Evolutionary conservation across 2,888 invertebrate species (phyloP), one percentile per base, ranked within the genome.

Genomic region (Chironomus tentans): DNA sequence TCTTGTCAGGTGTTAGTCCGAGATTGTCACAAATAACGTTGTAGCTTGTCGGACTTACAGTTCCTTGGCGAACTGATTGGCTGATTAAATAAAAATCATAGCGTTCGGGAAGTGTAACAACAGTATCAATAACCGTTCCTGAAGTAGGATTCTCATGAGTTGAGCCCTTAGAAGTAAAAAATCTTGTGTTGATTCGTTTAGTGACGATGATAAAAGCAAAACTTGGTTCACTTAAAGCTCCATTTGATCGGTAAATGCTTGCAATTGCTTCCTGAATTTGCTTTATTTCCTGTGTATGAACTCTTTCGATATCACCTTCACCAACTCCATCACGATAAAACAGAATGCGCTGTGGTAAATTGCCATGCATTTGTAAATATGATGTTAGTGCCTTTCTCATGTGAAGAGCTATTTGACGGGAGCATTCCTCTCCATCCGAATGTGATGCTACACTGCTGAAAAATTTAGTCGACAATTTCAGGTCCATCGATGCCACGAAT

Each of bases 61-160:
- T 95, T 0, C 97, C 97, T 78, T 96, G 94, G 0, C 88, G 86
- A 0, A 95, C 94, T 56, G 89, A 89, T 82, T 98, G 97, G 0
- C 94, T 92, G 0, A 97, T 91, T 61, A 98, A 82, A 82, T 89
- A 97, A 85, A 97, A 98, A 81, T 98, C 97, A 79, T 92, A 96
- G 10, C 87, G 81, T 80, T 86, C 83, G 0, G 89, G 89, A 68
- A 86, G 81, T 0, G 92, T 92, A 0, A 92, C 86, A 0, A 86
- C 85, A 76, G 87, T 87, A 80, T 92, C 92, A 0, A 91, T 87
- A 0, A 92, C 83, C 0, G 91, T 91, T 6, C 92, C 92, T 0
- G 91, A 88, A 0, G 84, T 84, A 0, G 92, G 91, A 80, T 88
- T 88, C 2, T 71, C 48, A 5, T 82, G 81, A 0, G 78, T 76